A percentile compares a stretch with the other conserved stretches of the same genome.
These are phyloP conservation scores for Caenorhabditis wallacei DNA, from an alignment of 2,888 invertebrate genomes.

Conservation along the genomic window DNA sequence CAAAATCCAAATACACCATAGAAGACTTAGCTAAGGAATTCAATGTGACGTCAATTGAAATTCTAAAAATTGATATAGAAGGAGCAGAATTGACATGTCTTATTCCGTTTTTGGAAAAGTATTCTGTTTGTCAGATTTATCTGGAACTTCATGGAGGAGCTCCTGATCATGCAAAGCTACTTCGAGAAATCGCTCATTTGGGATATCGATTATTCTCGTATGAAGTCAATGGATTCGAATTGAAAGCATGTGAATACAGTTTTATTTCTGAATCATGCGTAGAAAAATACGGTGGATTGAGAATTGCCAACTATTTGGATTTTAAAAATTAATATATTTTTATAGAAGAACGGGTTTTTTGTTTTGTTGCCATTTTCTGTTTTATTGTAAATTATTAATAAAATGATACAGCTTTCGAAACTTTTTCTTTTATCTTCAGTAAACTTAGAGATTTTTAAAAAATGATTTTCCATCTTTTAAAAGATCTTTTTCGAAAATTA, in stretches of 20 bases:
- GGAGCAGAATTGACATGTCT: conserved; percentile 52
- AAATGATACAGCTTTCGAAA: no score
- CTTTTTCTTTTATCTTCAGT: no score
- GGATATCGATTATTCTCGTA: conserved; percentile 66
- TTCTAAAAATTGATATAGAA: conserved; percentile 65
- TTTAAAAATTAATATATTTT: conserved; percentile 9
- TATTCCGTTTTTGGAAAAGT: conserved; percentile 58
- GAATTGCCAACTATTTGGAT: conserved; percentile 56
- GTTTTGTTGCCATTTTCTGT: conserved; percentile 12
- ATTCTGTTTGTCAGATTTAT: conserved; percentile 61
- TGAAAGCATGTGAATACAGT: conserved; percentile 69
- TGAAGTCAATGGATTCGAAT: conserved; percentile 67
- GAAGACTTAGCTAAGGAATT: conserved; percentile 22
- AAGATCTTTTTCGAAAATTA: not conserved
- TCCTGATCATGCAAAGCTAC: conserved; percentile 42
- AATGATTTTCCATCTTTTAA: no score
- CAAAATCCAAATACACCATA: conserved; percentile 14
- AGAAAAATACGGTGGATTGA: conserved; percentile 51
- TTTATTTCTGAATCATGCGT: conserved; percentile 66
- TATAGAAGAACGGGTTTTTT: conserved; percentile 5
- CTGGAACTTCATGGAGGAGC: conserved; percentile 67
- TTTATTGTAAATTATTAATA: not conserved
- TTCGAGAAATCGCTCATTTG: conserved; percentile 54
- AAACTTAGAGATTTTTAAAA: no score
- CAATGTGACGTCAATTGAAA: conserved; percentile 32